A percentile compares a stretch with the other conserved stretches of the same genome.
phyloP scores from a whole-genome alignment of 1,140 invertebrate species.

The Scaptomyza montana region DNA sequence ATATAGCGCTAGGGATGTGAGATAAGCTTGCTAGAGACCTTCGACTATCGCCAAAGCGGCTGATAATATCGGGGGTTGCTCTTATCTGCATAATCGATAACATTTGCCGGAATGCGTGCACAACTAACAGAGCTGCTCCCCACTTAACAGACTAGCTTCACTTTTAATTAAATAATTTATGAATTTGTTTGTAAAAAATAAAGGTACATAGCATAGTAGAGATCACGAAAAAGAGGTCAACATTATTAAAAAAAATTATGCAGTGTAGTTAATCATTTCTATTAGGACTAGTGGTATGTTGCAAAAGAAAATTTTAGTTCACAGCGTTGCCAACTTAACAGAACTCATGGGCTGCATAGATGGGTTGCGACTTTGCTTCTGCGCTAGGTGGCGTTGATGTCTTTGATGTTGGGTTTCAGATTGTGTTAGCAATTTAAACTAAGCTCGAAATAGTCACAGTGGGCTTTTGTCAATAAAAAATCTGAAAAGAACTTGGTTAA shows the following conservation, averaged over 20 bases:
- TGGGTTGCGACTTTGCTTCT: not conserved
- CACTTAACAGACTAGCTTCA: slow-evolving; percentile 3
- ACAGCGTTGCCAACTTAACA: not conserved
- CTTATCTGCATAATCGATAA: slow-evolving; percentile 37
- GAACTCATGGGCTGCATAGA: not conserved
- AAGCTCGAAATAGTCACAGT: too few relatives aligned
- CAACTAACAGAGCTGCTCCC: slow-evolving; percentile 24
- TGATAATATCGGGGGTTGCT: slow-evolving; percentile 30
- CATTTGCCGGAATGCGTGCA: slow-evolving; percentile 2
- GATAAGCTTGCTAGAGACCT: slow-evolving; percentile 22
- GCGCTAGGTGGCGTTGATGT: slow-evolving; percentile 19
- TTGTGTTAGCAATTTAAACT: too few relatives aligned
- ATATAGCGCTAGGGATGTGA: slow-evolving; percentile 42
- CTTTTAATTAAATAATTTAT: not conserved
- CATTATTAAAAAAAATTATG: too few relatives aligned
- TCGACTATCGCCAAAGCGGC: slow-evolving; percentile 21
- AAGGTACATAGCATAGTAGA: not conserved
- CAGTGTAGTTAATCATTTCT: too few relatives aligned
- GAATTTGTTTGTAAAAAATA: too few relatives aligned
- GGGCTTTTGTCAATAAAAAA: too few relatives aligned
- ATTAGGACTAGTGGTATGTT: too few relatives aligned
- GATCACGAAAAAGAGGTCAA: too few relatives aligned
- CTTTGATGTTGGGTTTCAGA: too few relatives aligned
- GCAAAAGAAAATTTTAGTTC: too few relatives aligned
- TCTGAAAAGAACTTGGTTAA: too few relatives aligned